These are phyloP conservation scores for Anas acuta DNA, from an alignment of 2,797 vertebrate species.

Conservation along the genomic window DNA sequence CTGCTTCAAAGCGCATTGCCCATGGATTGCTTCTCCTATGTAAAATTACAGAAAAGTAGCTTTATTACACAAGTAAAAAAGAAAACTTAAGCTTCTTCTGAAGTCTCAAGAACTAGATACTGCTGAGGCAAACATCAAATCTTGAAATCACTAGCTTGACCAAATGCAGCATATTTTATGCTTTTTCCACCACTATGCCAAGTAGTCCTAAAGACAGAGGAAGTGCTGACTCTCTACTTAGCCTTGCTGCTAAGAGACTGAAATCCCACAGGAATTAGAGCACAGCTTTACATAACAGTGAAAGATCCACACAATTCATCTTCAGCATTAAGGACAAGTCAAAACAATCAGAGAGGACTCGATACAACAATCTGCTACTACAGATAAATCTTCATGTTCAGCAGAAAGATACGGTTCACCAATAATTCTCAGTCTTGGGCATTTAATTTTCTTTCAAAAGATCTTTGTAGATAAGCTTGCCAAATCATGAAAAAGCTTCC, in stretches of 20 bases:
- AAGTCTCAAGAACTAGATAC: not conserved
- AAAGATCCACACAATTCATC: not conserved
- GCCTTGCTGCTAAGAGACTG: not conserved
- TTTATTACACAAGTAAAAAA: not conserved
- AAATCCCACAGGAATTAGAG: not conserved
- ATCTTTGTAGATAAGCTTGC: not conserved
- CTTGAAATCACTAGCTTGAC: not conserved
- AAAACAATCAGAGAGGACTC: not conserved
- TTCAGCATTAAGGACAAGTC: not conserved
- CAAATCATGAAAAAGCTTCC: constrained; percentile 1
- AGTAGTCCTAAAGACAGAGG: not conserved
- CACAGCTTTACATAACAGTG: not conserved
- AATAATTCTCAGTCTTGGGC: not conserved
- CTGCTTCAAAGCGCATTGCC: not conserved
- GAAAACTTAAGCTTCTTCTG: not conserved
- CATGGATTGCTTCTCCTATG: not conserved
- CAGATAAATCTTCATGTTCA: not conserved
- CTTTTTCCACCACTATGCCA: not conserved
- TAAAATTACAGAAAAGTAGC: not conserved
- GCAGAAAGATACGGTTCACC: not conserved
- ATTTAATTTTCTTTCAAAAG: not conserved
- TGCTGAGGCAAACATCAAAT: not conserved
- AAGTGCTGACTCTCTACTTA: not conserved
- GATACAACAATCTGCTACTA: not conserved
- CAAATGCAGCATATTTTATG: not conserved